Conservation (phyloP, 2,888 invertebrate genomes). For the Athalia cordata region DNA sequence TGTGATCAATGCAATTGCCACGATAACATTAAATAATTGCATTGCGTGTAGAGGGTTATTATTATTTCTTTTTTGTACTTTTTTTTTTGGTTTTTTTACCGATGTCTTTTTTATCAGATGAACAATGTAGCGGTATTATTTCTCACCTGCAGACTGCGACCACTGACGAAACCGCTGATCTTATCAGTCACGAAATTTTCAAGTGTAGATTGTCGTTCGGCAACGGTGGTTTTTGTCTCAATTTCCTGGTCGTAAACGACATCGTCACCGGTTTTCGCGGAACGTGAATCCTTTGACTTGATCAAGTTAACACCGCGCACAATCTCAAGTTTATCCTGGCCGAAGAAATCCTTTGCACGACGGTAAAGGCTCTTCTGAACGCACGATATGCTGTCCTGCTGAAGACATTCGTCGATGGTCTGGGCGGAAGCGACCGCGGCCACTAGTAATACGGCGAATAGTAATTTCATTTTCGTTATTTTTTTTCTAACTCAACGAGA, state of each 20-base stretch:
- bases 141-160: slow-evolving; percentile 73
- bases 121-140: neutral
- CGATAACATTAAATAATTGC: slow-evolving; percentile 11
- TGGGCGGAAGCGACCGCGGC: slow-evolving; percentile 64
- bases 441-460: slow-evolving; percentile 45
- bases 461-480: slow-evolving; percentile 43
- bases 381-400: slow-evolving; percentile 80
- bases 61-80: neutral
- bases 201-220: slow-evolving; percentile 76
- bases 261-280: slow-evolving; percentile 73
- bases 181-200: slow-evolving; percentile 77
- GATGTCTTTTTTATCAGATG: neutral
- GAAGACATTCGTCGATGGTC: slow-evolving; percentile 76
- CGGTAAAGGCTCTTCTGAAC: slow-evolving; percentile 78
- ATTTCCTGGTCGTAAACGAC: slow-evolving; percentile 74
- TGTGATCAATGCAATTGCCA: slow-evolving; percentile 15
- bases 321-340: slow-evolving; percentile 76
- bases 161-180: slow-evolving; percentile 76
- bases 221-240: slow-evolving; percentile 74
- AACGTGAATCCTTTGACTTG: slow-evolving; percentile 67
- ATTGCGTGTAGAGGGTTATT: neutral
- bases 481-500: slow-evolving; percentile 8
- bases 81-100: too few relatives aligned
- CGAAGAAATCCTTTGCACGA: slow-evolving; percentile 77
- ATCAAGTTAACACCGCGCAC: slow-evolving; percentile 76